These are phyloP conservation scores for Cynaeus angustus DNA, from an alignment of 2,888 invertebrate genomes.

Conservation along the genomic window DNA sequence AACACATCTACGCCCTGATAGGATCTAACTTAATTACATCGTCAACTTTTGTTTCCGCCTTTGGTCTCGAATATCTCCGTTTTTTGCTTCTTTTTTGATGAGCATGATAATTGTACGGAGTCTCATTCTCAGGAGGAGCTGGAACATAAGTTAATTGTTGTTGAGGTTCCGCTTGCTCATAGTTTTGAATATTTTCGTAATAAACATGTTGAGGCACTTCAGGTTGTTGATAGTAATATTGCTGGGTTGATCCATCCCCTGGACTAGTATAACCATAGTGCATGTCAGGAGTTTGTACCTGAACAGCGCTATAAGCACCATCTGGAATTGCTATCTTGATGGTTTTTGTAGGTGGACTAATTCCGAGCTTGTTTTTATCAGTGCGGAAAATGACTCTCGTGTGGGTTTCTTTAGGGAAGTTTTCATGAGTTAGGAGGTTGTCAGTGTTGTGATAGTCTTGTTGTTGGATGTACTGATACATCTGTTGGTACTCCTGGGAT, in stretches of 20 bases:
- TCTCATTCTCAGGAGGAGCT: slow-evolving; percentile 40
- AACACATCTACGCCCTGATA: slow-evolving; percentile 23
- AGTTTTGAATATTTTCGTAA: slow-evolving; percentile 35
- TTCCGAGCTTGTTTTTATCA: slow-evolving; percentile 48
- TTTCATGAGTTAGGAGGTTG: slow-evolving; percentile 72
- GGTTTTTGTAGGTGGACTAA: slow-evolving; percentile 47
- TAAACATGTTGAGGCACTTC: slow-evolving; percentile 36
- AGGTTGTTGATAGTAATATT: slow-evolving; percentile 39
- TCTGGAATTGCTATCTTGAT: slow-evolving; percentile 54
- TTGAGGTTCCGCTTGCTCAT: slow-evolving; percentile 40
- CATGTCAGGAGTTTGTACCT: slow-evolving; percentile 54
- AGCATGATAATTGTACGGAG: slow-evolving; percentile 57
- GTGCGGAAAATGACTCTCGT: slow-evolving; percentile 74
- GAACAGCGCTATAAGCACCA: slow-evolving; percentile 50
- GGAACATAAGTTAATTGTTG: slow-evolving; percentile 40
- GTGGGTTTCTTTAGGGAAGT: slow-evolving; percentile 76
- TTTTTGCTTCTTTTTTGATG: slow-evolving; percentile 51
- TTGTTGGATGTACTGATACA: slow-evolving; percentile 51
- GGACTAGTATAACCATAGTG: slow-evolving; percentile 50
- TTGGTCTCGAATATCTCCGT: slow-evolving; percentile 14
- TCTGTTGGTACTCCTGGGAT: slow-evolving; percentile 28
- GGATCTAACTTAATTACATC: slow-evolving; percentile 34
- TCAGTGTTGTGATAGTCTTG: slow-evolving; percentile 58
- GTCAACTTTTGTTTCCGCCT: neutral
- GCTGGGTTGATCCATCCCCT: slow-evolving; percentile 28